Evolutionary conservation across 2,888 invertebrate species (phyloP).

Genomic region (Hypolimnas misippus): DNA sequence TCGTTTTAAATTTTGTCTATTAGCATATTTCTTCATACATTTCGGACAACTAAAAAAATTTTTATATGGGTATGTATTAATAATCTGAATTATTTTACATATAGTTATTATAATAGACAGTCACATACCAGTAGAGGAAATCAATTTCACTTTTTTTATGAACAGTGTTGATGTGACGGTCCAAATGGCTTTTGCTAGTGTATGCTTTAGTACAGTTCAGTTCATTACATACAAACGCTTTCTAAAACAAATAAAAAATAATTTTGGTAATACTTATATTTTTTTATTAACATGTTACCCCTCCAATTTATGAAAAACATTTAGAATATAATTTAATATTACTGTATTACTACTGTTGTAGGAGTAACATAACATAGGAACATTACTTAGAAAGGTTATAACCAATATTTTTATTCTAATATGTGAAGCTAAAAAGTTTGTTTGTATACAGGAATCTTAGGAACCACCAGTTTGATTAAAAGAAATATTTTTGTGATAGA

Average conservation of each 20-base stretch:
- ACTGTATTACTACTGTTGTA: too few species aligned
- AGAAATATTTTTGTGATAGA: too few species aligned
- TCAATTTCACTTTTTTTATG: conserved; percentile 65
- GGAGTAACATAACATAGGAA: too few species aligned
- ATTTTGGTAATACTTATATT: too few species aligned
- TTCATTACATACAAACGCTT: conserved; percentile 82
- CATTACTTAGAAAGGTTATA: too few species aligned
- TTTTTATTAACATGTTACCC: background rate
- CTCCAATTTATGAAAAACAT: too few species aligned
- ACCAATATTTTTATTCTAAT: too few species aligned
- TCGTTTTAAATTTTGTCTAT: conserved; percentile 82
- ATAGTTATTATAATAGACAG: conserved; percentile 28
- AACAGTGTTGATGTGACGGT: conserved; percentile 80
- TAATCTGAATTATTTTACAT: background rate
- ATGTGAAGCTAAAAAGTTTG: too few species aligned
- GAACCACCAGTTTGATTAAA: too few species aligned
- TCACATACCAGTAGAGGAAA: conserved; percentile 62
- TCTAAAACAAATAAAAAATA: conserved; percentile 59
- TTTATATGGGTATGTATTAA: background rate
- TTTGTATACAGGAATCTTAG: too few species aligned
- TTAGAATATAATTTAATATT: too few species aligned
- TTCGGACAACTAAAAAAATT: conserved; percentile 64
- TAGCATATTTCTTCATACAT: conserved; percentile 80
- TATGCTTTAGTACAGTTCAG: conserved; percentile 85
- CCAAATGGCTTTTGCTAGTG: conserved; percentile 84